phyloP scores from a whole-genome alignment of 2,797 vertebrate species.

The Myotis vivesi region DNA sequence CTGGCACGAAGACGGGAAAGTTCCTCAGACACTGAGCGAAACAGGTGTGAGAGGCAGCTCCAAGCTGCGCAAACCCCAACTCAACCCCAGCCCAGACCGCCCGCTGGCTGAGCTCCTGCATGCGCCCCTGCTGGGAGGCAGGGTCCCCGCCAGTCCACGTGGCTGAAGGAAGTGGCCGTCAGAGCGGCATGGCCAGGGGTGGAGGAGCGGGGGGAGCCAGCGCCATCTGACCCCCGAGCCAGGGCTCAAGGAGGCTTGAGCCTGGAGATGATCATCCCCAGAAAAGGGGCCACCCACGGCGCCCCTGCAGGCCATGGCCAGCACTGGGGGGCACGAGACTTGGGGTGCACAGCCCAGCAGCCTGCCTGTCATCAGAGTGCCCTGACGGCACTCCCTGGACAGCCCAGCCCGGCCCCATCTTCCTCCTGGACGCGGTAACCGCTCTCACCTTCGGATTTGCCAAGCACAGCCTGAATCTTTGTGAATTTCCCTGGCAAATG shows the following conservation, averaged over 20 bases:
- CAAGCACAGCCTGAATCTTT: not conserved
- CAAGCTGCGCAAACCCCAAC: not conserved
- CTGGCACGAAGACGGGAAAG: not conserved
- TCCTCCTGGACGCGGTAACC: rapidly evolving
- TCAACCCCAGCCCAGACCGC: not conserved
- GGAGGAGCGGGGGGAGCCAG: too few species aligned
- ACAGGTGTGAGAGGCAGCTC: not conserved
- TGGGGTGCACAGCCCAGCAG: not conserved
- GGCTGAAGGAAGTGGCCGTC: not conserved
- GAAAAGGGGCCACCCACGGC: not conserved
- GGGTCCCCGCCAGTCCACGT: not conserved
- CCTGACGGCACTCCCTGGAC: not conserved
- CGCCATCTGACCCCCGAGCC: rapidly evolving
- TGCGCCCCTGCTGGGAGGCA: not conserved
- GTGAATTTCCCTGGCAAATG: not conserved
- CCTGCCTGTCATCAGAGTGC: not conserved
- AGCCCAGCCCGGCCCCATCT: not conserved
- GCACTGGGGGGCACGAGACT: not conserved
- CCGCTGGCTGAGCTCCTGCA: not conserved
- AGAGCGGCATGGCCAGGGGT: not conserved
- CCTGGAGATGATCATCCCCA: not conserved
- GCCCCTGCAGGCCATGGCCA: not conserved
- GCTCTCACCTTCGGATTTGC: not conserved
- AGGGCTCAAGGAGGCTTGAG: not conserved
- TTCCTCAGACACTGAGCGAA: not conserved